phyloP scores from a whole-genome alignment of 2,797 vertebrate genomes.

The Tiaroga cobitis region DNA sequence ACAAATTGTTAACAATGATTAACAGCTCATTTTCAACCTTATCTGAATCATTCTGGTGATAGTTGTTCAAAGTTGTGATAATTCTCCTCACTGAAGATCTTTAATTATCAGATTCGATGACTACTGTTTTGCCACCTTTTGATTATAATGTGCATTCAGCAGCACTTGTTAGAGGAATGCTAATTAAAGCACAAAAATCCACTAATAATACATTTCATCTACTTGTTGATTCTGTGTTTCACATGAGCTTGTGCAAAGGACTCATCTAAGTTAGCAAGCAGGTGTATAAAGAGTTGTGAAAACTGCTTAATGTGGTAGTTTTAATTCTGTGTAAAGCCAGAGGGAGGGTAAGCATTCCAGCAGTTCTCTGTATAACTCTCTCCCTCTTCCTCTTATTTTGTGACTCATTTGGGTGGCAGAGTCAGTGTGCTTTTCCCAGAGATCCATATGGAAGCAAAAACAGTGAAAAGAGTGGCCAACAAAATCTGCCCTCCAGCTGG shows the following conservation, averaged over 20 bases:
- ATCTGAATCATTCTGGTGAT: neutral
- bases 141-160: constrained; percentile 17
- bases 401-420: constrained; percentile 24
- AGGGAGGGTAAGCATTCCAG: constrained; percentile 10
- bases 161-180: constrained; percentile 24
- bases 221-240: neutral
- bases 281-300: neutral
- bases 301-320: constrained; percentile 31
- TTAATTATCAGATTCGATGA: neutral
- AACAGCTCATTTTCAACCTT: neutral
- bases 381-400: neutral
- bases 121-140: constrained; percentile 20
- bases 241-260: neutral
- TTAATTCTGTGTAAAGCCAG: neutral
- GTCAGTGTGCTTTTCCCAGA: constrained; percentile 24
- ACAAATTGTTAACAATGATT: neutral
- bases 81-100: neutral
- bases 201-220: neutral
- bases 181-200: constrained; percentile 16
- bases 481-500: constrained; percentile 41
- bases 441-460: constrained; percentile 30
- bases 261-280: neutral
- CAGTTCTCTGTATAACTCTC: neutral
- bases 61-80: neutral
- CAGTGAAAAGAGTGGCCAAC: constrained; percentile 30